Conservation (phyloP, 2,113 vertebrate species). For the Bambusicola thoracicus region DNA sequence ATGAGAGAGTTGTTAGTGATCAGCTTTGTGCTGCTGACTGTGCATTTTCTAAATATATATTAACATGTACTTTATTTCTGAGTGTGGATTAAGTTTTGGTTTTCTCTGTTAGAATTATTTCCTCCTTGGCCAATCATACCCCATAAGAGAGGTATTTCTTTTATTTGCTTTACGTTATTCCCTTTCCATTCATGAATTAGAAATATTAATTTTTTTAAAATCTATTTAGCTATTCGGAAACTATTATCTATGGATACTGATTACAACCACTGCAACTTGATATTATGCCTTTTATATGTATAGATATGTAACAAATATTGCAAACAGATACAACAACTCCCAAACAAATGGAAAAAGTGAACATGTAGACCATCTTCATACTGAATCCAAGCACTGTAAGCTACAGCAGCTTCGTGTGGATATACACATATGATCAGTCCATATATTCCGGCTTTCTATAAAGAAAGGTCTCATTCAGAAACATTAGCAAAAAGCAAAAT, state of each 20-base stretch:
- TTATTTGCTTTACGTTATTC: not conserved
- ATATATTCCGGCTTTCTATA: not conserved
- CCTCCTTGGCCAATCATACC: not conserved
- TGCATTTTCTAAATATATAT: not conserved
- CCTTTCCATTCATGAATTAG: not conserved
- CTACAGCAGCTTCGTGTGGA: not conserved
- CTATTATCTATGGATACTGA: not conserved
- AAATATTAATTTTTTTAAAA: no score
- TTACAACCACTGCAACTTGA: not conserved
- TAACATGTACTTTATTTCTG: not conserved
- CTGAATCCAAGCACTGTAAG: not conserved
- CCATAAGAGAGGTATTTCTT: not conserved
- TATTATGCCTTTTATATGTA: not conserved
- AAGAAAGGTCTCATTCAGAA: not conserved
- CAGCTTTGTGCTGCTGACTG: not conserved
- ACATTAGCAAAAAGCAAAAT: not conserved
- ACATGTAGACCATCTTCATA: not conserved
- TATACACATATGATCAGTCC: not conserved
- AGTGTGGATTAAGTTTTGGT: not conserved
- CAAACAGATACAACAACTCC: not conserved
- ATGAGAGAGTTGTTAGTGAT: not conserved
- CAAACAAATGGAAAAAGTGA: not conserved
- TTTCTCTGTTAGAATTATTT: not conserved
- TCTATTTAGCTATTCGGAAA: not conserved
- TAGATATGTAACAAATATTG: not conserved